phyloP scores from a whole-genome alignment of 2,113 vertebrate species.

The Oryzias melastigma region DNA sequence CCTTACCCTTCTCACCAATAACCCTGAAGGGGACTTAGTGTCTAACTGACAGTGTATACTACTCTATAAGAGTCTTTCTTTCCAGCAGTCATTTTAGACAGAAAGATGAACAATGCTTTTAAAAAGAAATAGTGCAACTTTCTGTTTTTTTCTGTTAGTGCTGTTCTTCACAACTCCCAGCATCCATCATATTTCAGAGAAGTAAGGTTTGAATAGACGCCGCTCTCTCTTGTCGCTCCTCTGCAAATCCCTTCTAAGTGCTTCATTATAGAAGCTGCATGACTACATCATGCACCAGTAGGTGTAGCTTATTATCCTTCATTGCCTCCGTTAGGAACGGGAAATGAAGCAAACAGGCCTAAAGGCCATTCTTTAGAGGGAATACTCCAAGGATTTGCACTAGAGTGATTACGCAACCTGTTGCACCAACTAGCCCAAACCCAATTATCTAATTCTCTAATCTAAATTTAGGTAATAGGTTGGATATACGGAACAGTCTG shows the following conservation, averaged over 20 bases:
- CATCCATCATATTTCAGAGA: slow-evolving; percentile 7
- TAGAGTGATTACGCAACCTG: slow-evolving; percentile 53
- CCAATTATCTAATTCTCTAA: slow-evolving; percentile 62
- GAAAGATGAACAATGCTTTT: slow-evolving; percentile 37
- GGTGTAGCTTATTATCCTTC: slow-evolving; percentile 66
- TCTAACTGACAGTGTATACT: slow-evolving; percentile 28
- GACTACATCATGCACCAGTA: slow-evolving; percentile 52
- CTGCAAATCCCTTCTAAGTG: slow-evolving; percentile 33
- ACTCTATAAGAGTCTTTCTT: slow-evolving; percentile 27
- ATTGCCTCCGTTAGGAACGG: slow-evolving; percentile 66
- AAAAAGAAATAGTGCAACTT: slow-evolving; percentile 20
- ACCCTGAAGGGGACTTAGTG: slow-evolving; percentile 39
- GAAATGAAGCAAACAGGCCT: slow-evolving; percentile 73
- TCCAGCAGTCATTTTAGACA: slow-evolving; percentile 40
- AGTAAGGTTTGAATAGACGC: slow-evolving; percentile 9
- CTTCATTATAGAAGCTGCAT: slow-evolving; percentile 39
- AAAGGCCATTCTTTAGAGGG: slow-evolving; percentile 42
- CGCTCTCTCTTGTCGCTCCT: slow-evolving; percentile 14
- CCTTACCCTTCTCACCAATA: slow-evolving; percentile 24
- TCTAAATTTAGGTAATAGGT: slow-evolving; percentile 47
- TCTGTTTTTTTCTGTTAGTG: slow-evolving; percentile 36
- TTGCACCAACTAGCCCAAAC: slow-evolving; percentile 66
- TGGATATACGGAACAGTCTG: neutral
- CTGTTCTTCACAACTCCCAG: slow-evolving; percentile 20
- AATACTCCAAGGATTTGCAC: slow-evolving; percentile 51